Evolutionary conservation across 2,888 invertebrate species (phyloP), one percentile per base, ranked within the genome.

Genomic region (Polylopha cassiicola): DNA sequence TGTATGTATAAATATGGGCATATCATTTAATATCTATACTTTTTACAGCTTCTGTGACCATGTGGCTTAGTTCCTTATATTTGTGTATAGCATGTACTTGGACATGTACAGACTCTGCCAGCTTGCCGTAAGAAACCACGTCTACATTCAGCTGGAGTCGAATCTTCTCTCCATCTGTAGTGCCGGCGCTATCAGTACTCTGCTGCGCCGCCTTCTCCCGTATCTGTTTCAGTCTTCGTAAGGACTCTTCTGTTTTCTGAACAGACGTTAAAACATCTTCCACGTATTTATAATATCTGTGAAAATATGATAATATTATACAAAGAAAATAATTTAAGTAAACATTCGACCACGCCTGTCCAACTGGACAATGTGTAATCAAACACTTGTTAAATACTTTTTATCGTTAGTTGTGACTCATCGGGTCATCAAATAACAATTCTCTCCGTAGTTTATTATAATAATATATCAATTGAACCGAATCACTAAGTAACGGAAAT

Each of bases 121-220:
- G 89, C 50, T 87, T 80, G 8, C 89, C 88, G 73, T 94, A 97
- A 48, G 89, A 88, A 24, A 88, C 87, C 1, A 97, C 94, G 78
- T 98, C 98, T 10, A 96, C 89, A 53, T 92, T 90, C 17, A 98
- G 87, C 70, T 98, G 98, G 41, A 93, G 87, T 26, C 97, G 88
- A 64, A 98, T 98, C 81, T 98, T 99, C 66, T 96, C 95, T 66
- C 98, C 98, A 65, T 98, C 98, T 14, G 90, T 91, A 48, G 90
- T 80, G n/a, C 89, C 89, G 27, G 86, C 87, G 47, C 67, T 80
- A 46, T 88, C 90, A 39, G 68, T 79, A 37, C 74, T 75, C 68
- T 73, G 77, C 15, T 67, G 68, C 43, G 72, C 61, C 28, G 67
- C 62, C 62, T 87, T 87, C 43, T 93, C 92, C 47, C 94, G 88